Evolutionary conservation across 2,797 vertebrate species (phyloP).

Genomic region (Trematomus bernacchii): DNA sequence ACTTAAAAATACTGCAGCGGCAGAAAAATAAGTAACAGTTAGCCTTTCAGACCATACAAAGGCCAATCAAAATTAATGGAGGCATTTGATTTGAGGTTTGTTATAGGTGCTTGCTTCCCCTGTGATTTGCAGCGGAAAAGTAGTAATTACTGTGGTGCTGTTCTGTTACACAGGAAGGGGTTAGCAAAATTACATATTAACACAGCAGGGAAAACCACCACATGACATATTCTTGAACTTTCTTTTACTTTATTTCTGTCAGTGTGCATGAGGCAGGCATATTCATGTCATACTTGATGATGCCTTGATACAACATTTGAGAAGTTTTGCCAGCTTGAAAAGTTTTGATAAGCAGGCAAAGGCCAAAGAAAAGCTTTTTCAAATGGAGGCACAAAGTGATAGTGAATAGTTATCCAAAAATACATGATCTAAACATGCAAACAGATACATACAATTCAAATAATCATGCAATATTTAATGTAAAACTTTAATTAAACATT

Average conservation of each 20-base stretch:
- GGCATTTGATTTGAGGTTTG: slow-evolving; percentile 57
- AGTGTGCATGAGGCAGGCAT: background rate
- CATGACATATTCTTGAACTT: slow-evolving; percentile 16
- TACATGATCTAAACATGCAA: background rate
- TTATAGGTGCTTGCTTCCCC: slow-evolving; percentile 55
- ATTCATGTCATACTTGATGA: background rate
- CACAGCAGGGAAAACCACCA: slow-evolving; percentile 32
- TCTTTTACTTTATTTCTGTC: slow-evolving; percentile 28
- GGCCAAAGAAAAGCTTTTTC: background rate
- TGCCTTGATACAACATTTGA: background rate
- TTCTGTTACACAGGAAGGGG: slow-evolving; percentile 42
- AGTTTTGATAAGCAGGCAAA: background rate
- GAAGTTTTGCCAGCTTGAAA: background rate
- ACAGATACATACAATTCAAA: background rate
- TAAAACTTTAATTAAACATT: background rate
- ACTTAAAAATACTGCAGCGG: slow-evolving; percentile 42
- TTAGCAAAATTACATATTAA: slow-evolving; percentile 62
- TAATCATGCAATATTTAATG: background rate
- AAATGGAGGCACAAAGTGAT: background rate
- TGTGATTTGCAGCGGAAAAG: slow-evolving; percentile 55
- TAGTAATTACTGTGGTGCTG: slow-evolving; percentile 58
- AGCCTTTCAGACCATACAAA: slow-evolving; percentile 45
- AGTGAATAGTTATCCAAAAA: background rate
- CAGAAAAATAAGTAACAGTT: slow-evolving; percentile 2
- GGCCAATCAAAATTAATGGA: slow-evolving; percentile 55